phyloP scores from a whole-genome alignment of 2,888 invertebrate genomes.

The Cartodere bifasciata region DNA sequence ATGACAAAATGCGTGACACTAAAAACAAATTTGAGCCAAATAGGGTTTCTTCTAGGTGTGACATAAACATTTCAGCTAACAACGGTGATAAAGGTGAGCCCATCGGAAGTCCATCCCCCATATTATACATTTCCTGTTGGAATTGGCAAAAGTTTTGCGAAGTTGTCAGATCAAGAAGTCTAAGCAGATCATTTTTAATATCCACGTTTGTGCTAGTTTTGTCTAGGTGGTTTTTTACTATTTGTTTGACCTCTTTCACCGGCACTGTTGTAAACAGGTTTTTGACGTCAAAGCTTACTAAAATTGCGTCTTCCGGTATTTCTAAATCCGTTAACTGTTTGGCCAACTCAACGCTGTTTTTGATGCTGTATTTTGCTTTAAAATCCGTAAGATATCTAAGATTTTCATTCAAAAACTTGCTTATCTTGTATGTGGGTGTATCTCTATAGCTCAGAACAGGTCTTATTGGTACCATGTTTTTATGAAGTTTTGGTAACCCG shows the following conservation, averaged over 20 bases:
- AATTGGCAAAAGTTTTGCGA: constrained; percentile 8
- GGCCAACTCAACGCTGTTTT: constrained; percentile 4
- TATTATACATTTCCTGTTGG: constrained; percentile 1
- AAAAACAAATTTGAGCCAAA: constrained; percentile 2
- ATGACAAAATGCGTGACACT: constrained; percentile 5
- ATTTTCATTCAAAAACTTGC: constrained; percentile 2
- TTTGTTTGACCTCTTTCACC: too few species aligned
- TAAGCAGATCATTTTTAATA: too few species aligned
- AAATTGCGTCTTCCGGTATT: constrained; percentile 5
- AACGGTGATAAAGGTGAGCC: constrained; percentile 8
- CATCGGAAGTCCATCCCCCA: constrained; percentile 5
- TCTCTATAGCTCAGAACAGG: constrained; percentile 4
- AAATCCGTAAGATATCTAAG: constrained; percentile 3
- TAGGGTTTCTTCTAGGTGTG: constrained; percentile 5
- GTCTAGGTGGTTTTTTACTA: not conserved
- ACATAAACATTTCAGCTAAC: constrained; percentile 6
- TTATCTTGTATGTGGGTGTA: constrained; percentile 4
- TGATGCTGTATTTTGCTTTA: constrained; percentile 4
- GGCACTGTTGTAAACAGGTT: constrained; percentile 6
- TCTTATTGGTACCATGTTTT: constrained; percentile 2
- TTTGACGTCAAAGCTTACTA: constrained; percentile 4
- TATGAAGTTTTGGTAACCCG: constrained; percentile 6
- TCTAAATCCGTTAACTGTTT: constrained; percentile 3
- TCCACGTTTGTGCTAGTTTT: not conserved
- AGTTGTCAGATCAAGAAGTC: too few species aligned